These are phyloP conservation scores for Pseudomugil gertrudae DNA, from an alignment of 2,797 vertebrate genomes.

Conservation along the genomic window DNA sequence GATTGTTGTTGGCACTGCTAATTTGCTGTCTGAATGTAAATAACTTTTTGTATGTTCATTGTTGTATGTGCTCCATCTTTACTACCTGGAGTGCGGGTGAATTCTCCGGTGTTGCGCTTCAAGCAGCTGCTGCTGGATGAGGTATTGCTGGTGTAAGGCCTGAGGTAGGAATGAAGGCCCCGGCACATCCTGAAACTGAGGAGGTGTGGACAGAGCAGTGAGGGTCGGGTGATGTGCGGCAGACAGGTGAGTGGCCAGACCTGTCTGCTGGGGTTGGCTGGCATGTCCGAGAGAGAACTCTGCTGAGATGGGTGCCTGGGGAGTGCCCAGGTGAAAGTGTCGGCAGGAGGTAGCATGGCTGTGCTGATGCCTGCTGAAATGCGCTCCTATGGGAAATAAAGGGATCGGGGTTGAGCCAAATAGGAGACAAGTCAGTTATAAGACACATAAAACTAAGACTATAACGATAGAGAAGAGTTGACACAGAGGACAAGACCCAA, in stretches of 20 bases:
- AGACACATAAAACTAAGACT: conserved; percentile 13
- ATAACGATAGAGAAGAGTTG: conserved; percentile 12
- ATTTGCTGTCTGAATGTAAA: not conserved
- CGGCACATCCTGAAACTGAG: conserved; percentile 93
- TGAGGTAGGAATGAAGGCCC: conserved; percentile 99
- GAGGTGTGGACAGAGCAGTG: conserved; percentile 87
- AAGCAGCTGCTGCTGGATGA: conserved; percentile 99
- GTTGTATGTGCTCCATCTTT: too few species aligned
- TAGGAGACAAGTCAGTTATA: conserved; percentile 20
- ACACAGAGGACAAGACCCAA: conserved; percentile 45
- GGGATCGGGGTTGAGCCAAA: conserved; percentile 33
- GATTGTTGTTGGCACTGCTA: not conserved
- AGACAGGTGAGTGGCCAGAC: conserved; percentile 90
- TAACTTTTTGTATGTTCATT: not conserved
- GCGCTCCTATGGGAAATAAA: conserved; percentile 87
- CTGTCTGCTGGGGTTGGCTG: conserved; percentile 85
- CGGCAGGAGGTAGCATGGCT: conserved; percentile 99
- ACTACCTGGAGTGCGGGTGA: conserved; percentile 92
- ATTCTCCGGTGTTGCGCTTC: conserved; percentile 96
- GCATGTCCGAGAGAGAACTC: conserved; percentile 87
- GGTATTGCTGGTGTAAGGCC: conserved; percentile 99
- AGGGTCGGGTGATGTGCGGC: conserved; percentile 90
- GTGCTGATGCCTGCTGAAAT: conserved; percentile 98
- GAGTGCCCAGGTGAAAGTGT: conserved; percentile 92
- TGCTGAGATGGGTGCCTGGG: conserved; percentile 91